A percentile compares a stretch with the other conserved stretches of the same genome.
Conservation (phyloP, 2,113 vertebrate genomes). For the Epinephelus lanceolatus region DNA sequence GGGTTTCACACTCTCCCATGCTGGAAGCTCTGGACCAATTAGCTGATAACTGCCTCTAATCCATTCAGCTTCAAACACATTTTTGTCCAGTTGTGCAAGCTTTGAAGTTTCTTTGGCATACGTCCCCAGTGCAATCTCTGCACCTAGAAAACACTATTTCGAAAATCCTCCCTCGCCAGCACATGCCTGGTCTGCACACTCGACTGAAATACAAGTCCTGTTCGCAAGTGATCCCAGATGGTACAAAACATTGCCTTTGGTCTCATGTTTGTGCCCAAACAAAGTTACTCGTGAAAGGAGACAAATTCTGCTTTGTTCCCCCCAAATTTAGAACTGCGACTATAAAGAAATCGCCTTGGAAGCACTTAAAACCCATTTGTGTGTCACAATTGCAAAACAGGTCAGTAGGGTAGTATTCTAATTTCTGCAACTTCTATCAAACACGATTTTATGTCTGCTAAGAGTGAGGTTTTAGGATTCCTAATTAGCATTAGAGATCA, state of each 20-base stretch:
- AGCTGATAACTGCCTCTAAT: slow-evolving; percentile 87
- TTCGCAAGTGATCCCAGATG: slow-evolving; percentile 12
- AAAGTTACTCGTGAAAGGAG: neutral
- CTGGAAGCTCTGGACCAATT: slow-evolving; percentile 80
- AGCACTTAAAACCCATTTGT: neutral
- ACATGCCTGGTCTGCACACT: slow-evolving; percentile 34
- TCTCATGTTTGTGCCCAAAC: neutral
- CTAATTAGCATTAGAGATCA: slow-evolving; percentile 31
- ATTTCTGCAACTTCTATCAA: neutral
- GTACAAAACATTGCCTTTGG: slow-evolving; percentile 16
- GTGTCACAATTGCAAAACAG: neutral
- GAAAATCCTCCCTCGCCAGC: slow-evolving; percentile 29
- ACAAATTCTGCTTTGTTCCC: neutral
- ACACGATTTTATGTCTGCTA: neutral
- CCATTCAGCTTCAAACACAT: slow-evolving; percentile 86
- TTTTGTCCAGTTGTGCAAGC: slow-evolving; percentile 82
- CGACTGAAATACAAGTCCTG: slow-evolving; percentile 48
- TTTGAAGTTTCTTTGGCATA: slow-evolving; percentile 86
- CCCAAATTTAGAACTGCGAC: neutral
- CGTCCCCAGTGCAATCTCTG: slow-evolving; percentile 83
- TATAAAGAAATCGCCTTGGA: neutral
- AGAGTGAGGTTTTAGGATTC: neutral
- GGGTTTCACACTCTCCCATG: slow-evolving; percentile 73
- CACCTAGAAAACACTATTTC: slow-evolving; percentile 78
- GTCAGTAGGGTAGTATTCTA: slow-evolving; percentile 15